A percentile compares a stretch with the other conserved stretches of the same genome.
These are phyloP conservation scores for Natrix natrix DNA, from an alignment of 2,797 vertebrate species.

Conservation along the genomic window DNA sequence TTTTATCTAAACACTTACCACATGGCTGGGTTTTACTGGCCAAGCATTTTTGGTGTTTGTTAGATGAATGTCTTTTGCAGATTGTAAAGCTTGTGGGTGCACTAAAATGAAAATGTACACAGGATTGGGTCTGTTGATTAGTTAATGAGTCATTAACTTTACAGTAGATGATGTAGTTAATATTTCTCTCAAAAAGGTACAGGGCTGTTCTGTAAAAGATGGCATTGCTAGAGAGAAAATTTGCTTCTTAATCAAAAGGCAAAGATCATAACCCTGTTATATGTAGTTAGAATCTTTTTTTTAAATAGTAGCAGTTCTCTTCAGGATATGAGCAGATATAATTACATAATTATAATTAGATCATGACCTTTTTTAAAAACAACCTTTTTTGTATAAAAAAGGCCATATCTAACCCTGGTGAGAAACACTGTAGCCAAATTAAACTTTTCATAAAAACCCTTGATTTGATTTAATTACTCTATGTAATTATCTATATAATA, in stretches of 20 bases:
- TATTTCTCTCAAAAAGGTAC: slow-evolving; percentile 14
- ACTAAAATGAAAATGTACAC: slow-evolving; percentile 1
- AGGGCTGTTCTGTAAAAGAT: background rate
- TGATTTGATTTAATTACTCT: slow-evolving; percentile 4
- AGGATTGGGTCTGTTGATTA: slow-evolving; percentile 1
- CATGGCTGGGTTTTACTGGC: background rate
- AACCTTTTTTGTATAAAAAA: background rate
- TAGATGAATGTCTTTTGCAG: background rate
- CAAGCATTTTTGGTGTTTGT: background rate
- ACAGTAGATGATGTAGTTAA: background rate
- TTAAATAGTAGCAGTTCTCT: background rate
- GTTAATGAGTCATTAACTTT: background rate
- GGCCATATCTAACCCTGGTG: background rate
- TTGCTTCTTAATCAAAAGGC: background rate
- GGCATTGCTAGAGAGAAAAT: background rate
- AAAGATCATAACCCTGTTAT: background rate
- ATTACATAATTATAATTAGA: background rate
- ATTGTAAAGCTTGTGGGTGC: background rate
- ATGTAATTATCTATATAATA: too few relatives aligned
- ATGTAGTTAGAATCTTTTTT: background rate
- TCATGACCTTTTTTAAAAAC: background rate
- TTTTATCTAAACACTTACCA: slow-evolving; percentile 9
- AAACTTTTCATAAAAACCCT: background rate
- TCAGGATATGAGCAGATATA: background rate
- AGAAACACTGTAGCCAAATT: background rate